Base-by-base conservation (phyloP, 2,113 vertebrate genomes). In the Gasterosteus nipponicus region DNA sequence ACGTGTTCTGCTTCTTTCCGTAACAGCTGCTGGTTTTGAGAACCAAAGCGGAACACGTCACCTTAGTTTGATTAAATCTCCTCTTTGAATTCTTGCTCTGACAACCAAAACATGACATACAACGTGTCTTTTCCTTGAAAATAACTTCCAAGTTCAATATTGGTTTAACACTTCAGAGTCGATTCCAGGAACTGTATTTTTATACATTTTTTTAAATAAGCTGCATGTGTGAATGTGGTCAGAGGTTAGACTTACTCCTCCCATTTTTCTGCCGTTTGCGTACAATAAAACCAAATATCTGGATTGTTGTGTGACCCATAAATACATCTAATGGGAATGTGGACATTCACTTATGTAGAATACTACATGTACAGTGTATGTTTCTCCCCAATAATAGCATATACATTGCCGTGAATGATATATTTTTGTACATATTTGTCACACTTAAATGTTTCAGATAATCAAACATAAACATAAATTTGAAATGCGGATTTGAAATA, bases 151-250 rank as follows among this genome's bases (percentile, higher is more conserved):
- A 5, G 4, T 57, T 33, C 12, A 5, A 10, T 9, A 26, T 69
- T 42, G 49, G 53, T 29, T 33, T 29, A 1, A 22, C 10, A 2
- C 19, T 47, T 57, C n/a, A 35, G 15, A 46, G 12, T 64, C 8
- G 63, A 49, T 81, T 88, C 68, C 46, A 71, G 75, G 53, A 18
- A 80, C 1, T 33, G 35, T 73, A 57, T 74, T 83, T 87, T 68
- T 68, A 26, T 22, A 70, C 65, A 29, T 58, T 26, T 61, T 74
- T 46, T 85, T 75, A 85, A 84, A 85, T 42, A 41, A 44, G 68
- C 77, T 29, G 72, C 66, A 53, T 72, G 49, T 62, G 26, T 64
- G 69, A 59, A 59, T 78, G 58, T 80, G 42, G 76, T 65, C 5
- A 57, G 67, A 73, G 56, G 42, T 73, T 47, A 66, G 68, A 42